These are phyloP conservation scores for Pinctada fucata DNA, from an alignment of 2,888 invertebrate species.

Conservation along the genomic window DNA sequence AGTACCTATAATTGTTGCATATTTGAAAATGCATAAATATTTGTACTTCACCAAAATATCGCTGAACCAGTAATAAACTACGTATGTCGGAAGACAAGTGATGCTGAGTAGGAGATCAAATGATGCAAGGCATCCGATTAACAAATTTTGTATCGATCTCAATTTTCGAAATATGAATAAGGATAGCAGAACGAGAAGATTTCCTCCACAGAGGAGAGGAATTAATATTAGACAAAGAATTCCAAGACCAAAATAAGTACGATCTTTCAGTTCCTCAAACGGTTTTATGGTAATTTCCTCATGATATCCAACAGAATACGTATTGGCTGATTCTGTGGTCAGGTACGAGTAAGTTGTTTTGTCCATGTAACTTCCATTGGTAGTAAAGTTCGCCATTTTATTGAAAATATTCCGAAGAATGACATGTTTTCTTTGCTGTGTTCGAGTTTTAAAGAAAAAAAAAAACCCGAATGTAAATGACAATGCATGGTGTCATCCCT, in stretches of 20 bases:
- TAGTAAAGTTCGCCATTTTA: no score
- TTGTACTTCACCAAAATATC: slow-evolving; percentile 25
- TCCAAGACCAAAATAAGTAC: neutral
- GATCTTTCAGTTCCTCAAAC: neutral
- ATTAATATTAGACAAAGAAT: neutral
- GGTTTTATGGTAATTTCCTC: no score
- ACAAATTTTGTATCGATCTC: slow-evolving; percentile 41
- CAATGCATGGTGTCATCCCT: no score
- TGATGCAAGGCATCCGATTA: slow-evolving; percentile 46
- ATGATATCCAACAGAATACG: no score
- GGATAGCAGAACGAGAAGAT: neutral
- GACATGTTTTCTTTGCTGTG: no score
- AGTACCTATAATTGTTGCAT: slow-evolving; percentile 38
- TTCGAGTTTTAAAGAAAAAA: no score
- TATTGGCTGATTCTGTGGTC: no score
- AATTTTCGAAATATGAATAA: neutral
- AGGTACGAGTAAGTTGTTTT: no score
- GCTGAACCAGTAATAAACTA: slow-evolving; percentile 39
- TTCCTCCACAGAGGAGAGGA: neutral
- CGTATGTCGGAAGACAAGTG: slow-evolving; percentile 46
- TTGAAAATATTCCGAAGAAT: no score
- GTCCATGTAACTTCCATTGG: no score
- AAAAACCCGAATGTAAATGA: no score
- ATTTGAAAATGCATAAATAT: slow-evolving; percentile 46
- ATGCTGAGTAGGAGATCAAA: slow-evolving; percentile 50